phyloP scores from a whole-genome alignment of 1,140 invertebrate species.

The Brachionus rotundiformis region DNA sequence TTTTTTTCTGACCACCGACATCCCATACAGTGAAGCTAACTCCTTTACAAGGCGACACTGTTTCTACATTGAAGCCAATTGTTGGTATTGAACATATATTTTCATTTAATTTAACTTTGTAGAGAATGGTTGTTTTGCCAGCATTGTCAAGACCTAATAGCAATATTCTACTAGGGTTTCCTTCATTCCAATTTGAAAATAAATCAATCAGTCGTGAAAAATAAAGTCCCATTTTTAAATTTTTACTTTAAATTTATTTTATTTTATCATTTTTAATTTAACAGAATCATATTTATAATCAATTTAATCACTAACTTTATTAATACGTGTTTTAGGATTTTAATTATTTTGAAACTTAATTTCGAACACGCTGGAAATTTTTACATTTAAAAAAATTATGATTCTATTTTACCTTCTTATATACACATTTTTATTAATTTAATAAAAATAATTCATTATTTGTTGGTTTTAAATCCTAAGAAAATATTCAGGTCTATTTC shows the following conservation, averaged over 20 bases:
- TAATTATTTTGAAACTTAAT: not conserved
- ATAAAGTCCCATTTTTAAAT: conserved; percentile 60
- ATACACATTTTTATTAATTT: no score
- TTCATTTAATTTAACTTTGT: conserved; percentile 93
- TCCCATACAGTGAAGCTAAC: conserved; percentile 70
- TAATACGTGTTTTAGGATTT: not conserved
- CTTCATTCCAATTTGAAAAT: conserved; percentile 53
- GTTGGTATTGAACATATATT: conserved; percentile 62
- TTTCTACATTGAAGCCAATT: conserved; percentile 88
- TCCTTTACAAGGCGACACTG: conserved; percentile 65
- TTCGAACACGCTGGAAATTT: conserved; percentile 42
- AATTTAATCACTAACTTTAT: not conserved
- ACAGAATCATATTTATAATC: not conserved
- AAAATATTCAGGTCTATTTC: no score
- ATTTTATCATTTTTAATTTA: not conserved
- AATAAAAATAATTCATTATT: no score
- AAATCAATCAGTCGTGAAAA: conserved; percentile 56
- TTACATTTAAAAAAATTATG: conserved; percentile 23
- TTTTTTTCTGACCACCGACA: no score
- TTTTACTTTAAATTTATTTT: conserved; percentile 11
- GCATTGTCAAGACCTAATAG: conserved; percentile 61
- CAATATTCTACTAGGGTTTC: conserved; percentile 57
- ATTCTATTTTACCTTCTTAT: not conserved
- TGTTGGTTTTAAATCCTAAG: no score
- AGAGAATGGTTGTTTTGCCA: conserved; percentile 63